phyloP scores from a whole-genome alignment of 2,888 invertebrate genomes.

The Thyatira batis region DNA sequence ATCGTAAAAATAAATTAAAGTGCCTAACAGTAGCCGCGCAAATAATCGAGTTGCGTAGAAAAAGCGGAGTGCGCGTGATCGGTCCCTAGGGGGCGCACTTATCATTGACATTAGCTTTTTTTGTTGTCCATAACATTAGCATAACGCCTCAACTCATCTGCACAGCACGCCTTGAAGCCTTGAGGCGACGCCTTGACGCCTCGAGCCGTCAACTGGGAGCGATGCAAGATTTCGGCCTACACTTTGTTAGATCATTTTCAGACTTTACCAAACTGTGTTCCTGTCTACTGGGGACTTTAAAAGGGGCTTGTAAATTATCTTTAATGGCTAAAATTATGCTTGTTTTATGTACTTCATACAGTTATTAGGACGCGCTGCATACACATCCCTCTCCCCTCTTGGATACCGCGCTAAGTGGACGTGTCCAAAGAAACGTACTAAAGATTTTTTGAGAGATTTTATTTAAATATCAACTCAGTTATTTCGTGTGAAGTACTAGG shows the following conservation, averaged over 20 bases:
- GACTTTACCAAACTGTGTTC: constrained; percentile 60
- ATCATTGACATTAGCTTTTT: constrained; percentile 82
- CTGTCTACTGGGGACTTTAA: constrained; percentile 63
- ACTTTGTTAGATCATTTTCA: constrained; percentile 81
- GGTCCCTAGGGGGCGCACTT: constrained; percentile 72
- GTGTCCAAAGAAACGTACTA: too few species aligned
- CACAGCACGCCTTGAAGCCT: constrained; percentile 61
- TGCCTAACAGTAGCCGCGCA: constrained; percentile 45
- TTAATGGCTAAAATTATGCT: constrained; percentile 34
- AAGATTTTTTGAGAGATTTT: too few species aligned
- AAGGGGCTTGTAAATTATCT: constrained; percentile 64
- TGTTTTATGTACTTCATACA: neutral
- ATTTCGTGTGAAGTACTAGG: too few species aligned
- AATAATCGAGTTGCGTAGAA: constrained; percentile 50
- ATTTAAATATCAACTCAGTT: too few species aligned
- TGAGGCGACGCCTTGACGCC: constrained; percentile 55
- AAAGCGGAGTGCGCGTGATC: constrained; percentile 54
- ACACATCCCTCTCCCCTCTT: too few species aligned
- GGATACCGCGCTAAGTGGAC: too few species aligned
- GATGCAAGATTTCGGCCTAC: constrained; percentile 50
- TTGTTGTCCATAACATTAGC: constrained; percentile 83
- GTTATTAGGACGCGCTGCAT: too few species aligned
- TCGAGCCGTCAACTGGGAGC: constrained; percentile 58
- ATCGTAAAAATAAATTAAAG: constrained; percentile 56
- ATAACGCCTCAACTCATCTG: constrained; percentile 76